These are phyloP conservation scores for Heterotilapia buettikoferi DNA, from an alignment of 2,113 vertebrate genomes.

Conservation along the genomic window DNA sequence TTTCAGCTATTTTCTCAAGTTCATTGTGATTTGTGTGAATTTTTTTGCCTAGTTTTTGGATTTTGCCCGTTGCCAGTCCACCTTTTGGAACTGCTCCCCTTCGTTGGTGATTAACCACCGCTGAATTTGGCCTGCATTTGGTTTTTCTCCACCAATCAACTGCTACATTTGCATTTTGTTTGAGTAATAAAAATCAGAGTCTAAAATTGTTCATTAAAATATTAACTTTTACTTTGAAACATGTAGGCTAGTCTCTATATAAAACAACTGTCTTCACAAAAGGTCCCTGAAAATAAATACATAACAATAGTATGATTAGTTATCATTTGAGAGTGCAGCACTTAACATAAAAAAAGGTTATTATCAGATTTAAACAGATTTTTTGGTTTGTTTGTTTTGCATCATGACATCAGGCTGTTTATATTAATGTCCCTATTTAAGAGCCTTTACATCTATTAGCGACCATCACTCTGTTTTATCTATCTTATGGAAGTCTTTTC, in stretches of 20 bases:
- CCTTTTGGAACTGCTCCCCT: neutral
- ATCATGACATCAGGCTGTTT: neutral
- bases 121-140: neutral
- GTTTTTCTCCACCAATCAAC: neutral
- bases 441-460: neutral
- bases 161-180: neutral
- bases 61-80: neutral
- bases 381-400: neutral
- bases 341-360: neutral
- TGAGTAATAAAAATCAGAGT: neutral
- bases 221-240: neutral
- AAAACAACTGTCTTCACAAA: neutral
- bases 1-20: neutral
- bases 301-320: accelerated
- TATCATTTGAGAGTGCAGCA: neutral
- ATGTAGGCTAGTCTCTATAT: neutral
- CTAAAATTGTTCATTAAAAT: neutral
- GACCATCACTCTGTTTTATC: neutral
- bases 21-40: neutral
- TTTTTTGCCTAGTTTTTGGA: neutral
- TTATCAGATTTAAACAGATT: neutral
- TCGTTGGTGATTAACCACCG: neutral
- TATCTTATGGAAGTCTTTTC: neutral
- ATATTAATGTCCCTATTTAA: neutral
- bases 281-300: neutral